Percentiles rank a stretch among this genome's conserved stretches.
phyloP scores from a whole-genome alignment of 2,797 vertebrate species.

The Squalus acanthias region DNA sequence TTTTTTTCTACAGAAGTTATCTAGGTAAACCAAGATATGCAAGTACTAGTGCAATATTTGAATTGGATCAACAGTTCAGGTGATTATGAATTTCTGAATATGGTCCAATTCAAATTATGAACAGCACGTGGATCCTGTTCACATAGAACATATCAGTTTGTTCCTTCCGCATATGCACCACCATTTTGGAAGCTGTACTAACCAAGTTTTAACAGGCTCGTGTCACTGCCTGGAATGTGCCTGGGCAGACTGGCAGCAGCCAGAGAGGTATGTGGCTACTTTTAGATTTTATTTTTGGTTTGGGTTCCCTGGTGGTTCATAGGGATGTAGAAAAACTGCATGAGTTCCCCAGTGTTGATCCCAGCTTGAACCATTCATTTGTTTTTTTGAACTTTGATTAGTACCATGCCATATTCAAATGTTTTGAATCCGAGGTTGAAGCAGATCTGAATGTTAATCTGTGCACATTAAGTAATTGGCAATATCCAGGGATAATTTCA shows the following conservation, averaged over 20 bases:
- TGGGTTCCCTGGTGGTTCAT: neutral
- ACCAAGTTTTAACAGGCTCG: neutral
- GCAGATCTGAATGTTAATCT: neutral
- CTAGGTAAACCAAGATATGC: slow-evolving; percentile 1
- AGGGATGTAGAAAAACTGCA: neutral
- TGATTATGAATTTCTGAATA: neutral
- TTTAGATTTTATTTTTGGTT: slow-evolving; percentile 34
- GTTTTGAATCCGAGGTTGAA: neutral
- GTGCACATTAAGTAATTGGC: neutral
- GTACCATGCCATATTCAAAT: neutral
- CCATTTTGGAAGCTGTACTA: neutral
- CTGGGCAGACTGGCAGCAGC: slow-evolving; percentile 13
- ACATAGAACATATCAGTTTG: neutral
- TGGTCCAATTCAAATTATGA: slow-evolving; percentile 11
- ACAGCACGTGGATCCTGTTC: neutral
- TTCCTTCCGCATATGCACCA: neutral
- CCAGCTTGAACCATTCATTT: neutral
- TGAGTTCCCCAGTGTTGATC: neutral
- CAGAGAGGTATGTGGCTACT: neutral
- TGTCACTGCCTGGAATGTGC: slow-evolving; percentile 9
- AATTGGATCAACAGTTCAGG: neutral
- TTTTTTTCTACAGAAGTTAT: neutral
- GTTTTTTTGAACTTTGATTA: neutral
- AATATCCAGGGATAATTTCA: neutral
- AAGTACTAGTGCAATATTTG: neutral